Percentiles rank a stretch among this genome's conserved stretches.
Evolutionary conservation across 1,140 invertebrate species (phyloP).

Genomic region (Fopius arisanus): DNA sequence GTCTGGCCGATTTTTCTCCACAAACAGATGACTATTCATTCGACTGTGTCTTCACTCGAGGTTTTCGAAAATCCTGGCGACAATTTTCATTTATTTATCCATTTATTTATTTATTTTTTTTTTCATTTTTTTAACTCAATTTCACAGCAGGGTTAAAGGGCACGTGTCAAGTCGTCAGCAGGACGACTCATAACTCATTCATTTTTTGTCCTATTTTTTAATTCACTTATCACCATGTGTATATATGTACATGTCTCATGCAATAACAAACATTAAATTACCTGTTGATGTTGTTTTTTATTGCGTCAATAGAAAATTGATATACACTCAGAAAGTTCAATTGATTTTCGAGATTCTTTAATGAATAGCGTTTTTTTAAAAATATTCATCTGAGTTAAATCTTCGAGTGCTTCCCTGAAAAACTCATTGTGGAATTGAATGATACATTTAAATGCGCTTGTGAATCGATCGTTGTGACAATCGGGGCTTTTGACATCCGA

Average conservation of each 20-base stretch:
- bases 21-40: not conserved
- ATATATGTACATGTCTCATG: constrained; percentile 42
- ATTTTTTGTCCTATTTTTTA: constrained; percentile 27
- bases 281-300: constrained; percentile 27
- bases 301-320: not conserved
- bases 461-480: too few relatives aligned
- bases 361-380: too few relatives aligned
- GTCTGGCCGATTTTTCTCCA: not conserved
- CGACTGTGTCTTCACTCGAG: not conserved
- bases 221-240: constrained; percentile 50
- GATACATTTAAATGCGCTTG: too few relatives aligned
- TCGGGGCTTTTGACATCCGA: too few relatives aligned
- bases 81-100: too few relatives aligned
- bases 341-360: too few relatives aligned
- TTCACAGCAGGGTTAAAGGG: not conserved
- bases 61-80: not conserved
- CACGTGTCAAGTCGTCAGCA: not conserved
- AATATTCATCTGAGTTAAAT: too few relatives aligned
- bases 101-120: not conserved
- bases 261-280: constrained; percentile 27
- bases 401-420: too few relatives aligned
- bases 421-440: too few relatives aligned
- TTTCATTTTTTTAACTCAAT: not conserved
- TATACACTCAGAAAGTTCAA: too few relatives aligned
- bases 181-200: not conserved